A percentile compares a stretch with the other conserved stretches of the same genome.
These are phyloP conservation scores for Chrysodeixis includens DNA, from an alignment of 2,888 invertebrate genomes.

Conservation along the genomic window DNA sequence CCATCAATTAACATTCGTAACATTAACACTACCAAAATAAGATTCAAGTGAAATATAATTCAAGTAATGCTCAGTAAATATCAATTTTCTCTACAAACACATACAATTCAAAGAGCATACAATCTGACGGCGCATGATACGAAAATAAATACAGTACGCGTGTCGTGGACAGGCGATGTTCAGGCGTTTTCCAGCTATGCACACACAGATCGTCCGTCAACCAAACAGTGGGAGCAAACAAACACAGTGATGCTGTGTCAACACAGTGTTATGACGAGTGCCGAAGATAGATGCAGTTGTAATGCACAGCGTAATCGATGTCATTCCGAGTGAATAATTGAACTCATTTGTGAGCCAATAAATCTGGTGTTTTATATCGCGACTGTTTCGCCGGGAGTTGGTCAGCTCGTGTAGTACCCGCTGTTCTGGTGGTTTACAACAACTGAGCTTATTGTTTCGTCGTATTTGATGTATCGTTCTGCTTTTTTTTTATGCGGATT, in stretches of 20 bases:
- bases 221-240: conserved; percentile 30
- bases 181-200: conserved; percentile 40
- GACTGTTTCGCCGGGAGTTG: conserved; percentile 18
- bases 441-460: neutral
- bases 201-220: conserved; percentile 28
- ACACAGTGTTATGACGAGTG: conserved; percentile 18
- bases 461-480: neutral
- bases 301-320: conserved; percentile 47
- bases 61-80: neutral
- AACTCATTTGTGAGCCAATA: conserved; percentile 51
- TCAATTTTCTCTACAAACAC: neutral
- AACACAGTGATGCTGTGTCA: conserved; percentile 38
- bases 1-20: neutral
- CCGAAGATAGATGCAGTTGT: conserved; percentile 34
- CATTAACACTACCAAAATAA: neutral
- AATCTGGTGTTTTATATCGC: conserved; percentile 50
- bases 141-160: conserved; percentile 39
- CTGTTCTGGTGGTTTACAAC: conserved; percentile 4
- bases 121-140: conserved; percentile 33
- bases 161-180: conserved; percentile 33
- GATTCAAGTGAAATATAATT: neutral
- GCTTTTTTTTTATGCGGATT: neutral
- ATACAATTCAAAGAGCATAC: conserved; percentile 10
- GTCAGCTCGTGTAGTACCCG: conserved; percentile 21
- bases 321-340: conserved; percentile 53